A percentile compares a stretch with the other conserved stretches of the same genome.
phyloP scores from a whole-genome alignment of 35 echinoderm and acorn worm genomes.

The Ophiothrix spiculata region DNA sequence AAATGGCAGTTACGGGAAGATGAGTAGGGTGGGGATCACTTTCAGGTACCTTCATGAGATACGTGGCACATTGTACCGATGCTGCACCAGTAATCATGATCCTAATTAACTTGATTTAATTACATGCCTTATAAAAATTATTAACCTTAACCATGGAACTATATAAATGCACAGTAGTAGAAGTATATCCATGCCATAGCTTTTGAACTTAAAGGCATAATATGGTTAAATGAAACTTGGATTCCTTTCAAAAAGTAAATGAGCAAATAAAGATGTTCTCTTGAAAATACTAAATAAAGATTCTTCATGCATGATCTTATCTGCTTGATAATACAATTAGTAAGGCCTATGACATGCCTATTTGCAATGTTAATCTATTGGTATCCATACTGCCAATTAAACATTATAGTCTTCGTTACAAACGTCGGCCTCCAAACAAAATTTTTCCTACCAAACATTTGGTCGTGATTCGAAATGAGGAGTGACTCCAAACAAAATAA shows the following conservation, averaged over 20 bases:
- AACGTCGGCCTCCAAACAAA: too few species aligned
- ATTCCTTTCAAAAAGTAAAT: background rate
- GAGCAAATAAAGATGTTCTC: background rate
- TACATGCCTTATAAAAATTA: background rate
- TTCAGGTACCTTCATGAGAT: background rate
- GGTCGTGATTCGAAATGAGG: too few species aligned
- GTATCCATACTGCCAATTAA: too few species aligned
- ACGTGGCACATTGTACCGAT: background rate
- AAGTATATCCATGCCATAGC: background rate
- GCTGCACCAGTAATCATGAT: background rate
- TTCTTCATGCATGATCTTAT: too few species aligned
- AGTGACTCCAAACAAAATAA: too few species aligned
- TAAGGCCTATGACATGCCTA: too few species aligned
- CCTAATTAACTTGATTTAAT: conserved; percentile 11
- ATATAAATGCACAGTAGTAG: background rate
- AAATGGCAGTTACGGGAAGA: background rate
- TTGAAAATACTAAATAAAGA: too few species aligned
- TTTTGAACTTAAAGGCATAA: too few species aligned
- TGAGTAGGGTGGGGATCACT: background rate
- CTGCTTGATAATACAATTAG: too few species aligned
- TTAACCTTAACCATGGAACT: background rate
- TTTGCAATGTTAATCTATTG: too few species aligned
- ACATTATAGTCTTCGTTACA: too few species aligned
- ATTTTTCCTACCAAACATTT: too few species aligned
- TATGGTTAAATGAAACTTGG: background rate